Conservation (phyloP, 2,113 vertebrate species). For the Tragulus kanchil region DNA sequence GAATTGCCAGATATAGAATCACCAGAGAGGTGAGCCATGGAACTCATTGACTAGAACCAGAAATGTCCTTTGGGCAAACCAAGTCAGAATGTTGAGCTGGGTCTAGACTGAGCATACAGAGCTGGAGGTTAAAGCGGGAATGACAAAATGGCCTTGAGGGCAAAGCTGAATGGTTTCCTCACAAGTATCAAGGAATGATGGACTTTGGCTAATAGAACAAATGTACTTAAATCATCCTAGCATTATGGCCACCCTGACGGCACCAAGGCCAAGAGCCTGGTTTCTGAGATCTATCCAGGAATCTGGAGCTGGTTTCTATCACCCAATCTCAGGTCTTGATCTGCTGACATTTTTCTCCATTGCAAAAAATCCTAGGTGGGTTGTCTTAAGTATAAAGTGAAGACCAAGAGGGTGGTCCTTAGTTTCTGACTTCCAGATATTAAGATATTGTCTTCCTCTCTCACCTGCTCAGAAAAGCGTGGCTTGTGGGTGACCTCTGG, state of each 20-base stretch:
- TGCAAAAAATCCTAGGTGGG: not conserved
- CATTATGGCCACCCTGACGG: not conserved
- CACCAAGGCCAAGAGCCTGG: not conserved
- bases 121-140: not conserved
- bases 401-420: not conserved
- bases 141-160: not conserved
- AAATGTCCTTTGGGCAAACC: not conserved
- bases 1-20: not conserved
- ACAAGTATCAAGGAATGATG: not conserved
- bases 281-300: not conserved
- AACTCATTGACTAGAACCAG: not conserved
- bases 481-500: not conserved
- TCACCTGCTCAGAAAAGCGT: conserved; percentile 5
- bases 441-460: not conserved
- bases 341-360: not conserved
- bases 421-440: not conserved
- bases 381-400: not conserved
- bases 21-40: not conserved
- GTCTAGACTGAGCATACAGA: not conserved
- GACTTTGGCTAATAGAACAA: not conserved
- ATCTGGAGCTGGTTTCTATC: not conserved
- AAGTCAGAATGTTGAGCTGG: not conserved
- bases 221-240: not conserved
- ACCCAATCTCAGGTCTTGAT: not conserved
- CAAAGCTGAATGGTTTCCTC: not conserved